These are phyloP conservation scores for Agrochola lychnidis DNA, from an alignment of 2,888 invertebrate genomes.

Conservation along the genomic window DNA sequence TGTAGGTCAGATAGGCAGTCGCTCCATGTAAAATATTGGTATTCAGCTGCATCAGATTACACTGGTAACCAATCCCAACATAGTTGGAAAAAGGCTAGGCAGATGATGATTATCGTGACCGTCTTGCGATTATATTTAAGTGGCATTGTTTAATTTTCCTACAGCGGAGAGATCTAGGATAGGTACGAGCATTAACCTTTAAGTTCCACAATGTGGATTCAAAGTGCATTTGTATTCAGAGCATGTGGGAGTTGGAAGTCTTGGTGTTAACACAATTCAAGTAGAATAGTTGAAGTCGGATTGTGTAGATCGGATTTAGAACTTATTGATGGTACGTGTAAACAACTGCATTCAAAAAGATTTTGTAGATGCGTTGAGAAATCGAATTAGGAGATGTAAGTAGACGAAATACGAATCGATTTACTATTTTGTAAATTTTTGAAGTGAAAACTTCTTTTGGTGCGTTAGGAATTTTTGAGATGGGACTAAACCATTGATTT, in stretches of 20 bases:
- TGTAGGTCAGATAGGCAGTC: background rate
- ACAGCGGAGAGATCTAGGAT: background rate
- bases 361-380: background rate
- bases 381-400: background rate
- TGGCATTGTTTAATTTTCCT: background rate
- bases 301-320: constrained; percentile 31
- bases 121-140: background rate
- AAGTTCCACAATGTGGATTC: constrained; percentile 8
- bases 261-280: constrained; percentile 31
- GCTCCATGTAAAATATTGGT: background rate
- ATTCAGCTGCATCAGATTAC: background rate
- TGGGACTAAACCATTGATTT: no score
- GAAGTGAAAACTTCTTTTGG: no score
- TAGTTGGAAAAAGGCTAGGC: background rate
- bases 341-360: constrained; percentile 15
- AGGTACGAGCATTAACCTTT: constrained; percentile 1
- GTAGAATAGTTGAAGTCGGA: constrained; percentile 17
- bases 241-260: background rate
- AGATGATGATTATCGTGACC: background rate
- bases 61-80: no score
- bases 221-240: constrained; percentile 51
- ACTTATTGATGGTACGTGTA: constrained; percentile 13
- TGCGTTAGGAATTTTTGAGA: no score
- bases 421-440: background rate
- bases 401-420: background rate